Base-by-base conservation (phyloP, 2,888 invertebrate species). In the Polyommatus iphigenia region DNA sequence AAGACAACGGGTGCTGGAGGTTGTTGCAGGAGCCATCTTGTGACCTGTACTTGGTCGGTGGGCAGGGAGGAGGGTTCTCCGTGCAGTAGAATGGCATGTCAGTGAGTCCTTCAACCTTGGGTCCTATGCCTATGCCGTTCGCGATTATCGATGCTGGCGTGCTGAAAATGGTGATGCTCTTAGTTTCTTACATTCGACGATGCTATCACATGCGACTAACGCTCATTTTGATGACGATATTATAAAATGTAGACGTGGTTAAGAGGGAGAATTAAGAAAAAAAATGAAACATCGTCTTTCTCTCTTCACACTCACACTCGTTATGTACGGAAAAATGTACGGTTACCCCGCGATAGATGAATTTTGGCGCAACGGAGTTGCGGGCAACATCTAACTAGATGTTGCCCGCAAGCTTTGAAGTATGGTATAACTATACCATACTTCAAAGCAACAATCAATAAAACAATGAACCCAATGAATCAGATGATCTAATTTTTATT, bases 1-100 rank as follows among this genome's bases (percentile, higher is more conserved):
- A 96, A 3, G 90, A 89, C n/a, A 92, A 86, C 0, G 96, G 96
- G 81, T 96, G 91, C 10, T 91, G 83, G 79, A 96, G 87, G 87
- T 97, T 97, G 86, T 98, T 98, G 87, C 98, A 98, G 3, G 95
- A 95, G 0, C 98, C 98, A 82, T 97, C 96, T 57, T 95, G 93
- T 0, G 94, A 94, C 24, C 98, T 91, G 86, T 96, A 98, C 82
- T 94, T 95, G 24, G 91, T 88, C 79, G 86, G 86, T 10, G 86
- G 82, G 79, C 95, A 95, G 0, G 90, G 87, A 6, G 29, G 50
- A 29, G 75, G 50, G 24, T 82, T 79, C 24, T 84, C 82, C 15
- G 79, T 59, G 81, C 90, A 92, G 85, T 93, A 93, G 0, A 82
- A 82, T 0, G 90, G 91, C 82, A 88, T 87, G 0, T 85, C 81